phyloP scores from a whole-genome alignment of 2,888 invertebrate genomes.

The Sarcophaga rosellei region DNA sequence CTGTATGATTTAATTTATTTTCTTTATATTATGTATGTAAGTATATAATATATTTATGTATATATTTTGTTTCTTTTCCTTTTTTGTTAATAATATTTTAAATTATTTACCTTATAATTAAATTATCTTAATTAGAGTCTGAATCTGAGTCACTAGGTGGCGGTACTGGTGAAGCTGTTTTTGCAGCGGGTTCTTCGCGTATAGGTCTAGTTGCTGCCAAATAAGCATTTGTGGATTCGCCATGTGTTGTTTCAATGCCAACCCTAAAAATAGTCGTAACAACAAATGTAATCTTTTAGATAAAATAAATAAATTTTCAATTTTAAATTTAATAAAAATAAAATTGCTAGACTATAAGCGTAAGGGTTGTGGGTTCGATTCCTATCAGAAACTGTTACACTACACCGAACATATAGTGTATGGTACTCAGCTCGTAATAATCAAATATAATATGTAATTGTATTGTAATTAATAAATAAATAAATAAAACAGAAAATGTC shows the following conservation, averaged over 20 bases:
- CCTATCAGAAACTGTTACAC: too few species aligned
- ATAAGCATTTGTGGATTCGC: slow-evolving; percentile 87
- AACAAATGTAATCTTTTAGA: too few species aligned
- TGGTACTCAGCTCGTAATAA: too few species aligned
- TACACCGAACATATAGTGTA: too few species aligned
- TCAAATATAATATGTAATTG: too few species aligned
- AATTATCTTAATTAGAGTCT: slow-evolving; percentile 83
- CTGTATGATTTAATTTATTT: slow-evolving; percentile 35
- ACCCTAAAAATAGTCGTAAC: slow-evolving; percentile 83
- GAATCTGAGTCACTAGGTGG: slow-evolving; percentile 82
- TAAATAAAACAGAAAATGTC: too few species aligned
- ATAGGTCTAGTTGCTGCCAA: slow-evolving; percentile 84
- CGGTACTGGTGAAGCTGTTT: slow-evolving; percentile 80
- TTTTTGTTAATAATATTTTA: slow-evolving; percentile 29
- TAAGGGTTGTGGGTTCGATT: too few species aligned
- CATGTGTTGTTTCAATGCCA: slow-evolving; percentile 93
- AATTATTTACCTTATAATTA: slow-evolving; percentile 73
- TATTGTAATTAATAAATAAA: too few species aligned
- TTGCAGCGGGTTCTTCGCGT: slow-evolving; percentile 79
- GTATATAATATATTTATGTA: neutral
- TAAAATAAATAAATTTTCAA: neutral
- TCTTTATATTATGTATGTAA: too few species aligned
- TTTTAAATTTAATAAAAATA: neutral
- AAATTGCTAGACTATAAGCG: too few species aligned
- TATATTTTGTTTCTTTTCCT: slow-evolving; percentile 33